phyloP scores from a whole-genome alignment of 2,888 invertebrate genomes.

The Frankliniella intonsa region DNA sequence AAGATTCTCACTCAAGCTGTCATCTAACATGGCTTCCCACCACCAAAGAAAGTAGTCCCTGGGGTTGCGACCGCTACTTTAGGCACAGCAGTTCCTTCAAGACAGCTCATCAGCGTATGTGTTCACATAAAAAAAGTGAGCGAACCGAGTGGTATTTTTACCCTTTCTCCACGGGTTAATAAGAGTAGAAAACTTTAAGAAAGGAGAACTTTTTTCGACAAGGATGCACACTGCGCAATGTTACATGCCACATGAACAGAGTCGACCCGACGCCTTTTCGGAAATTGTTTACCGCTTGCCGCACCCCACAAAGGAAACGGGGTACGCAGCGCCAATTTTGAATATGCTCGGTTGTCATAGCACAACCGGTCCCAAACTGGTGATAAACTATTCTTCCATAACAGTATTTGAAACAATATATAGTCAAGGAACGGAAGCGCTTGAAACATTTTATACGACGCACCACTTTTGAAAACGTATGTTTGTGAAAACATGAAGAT shows the following conservation, averaged over 20 bases:
- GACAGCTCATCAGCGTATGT: background rate
- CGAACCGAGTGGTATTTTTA: background rate
- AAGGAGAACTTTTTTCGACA: background rate
- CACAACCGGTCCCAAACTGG: background rate
- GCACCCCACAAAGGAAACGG: conserved; percentile 28
- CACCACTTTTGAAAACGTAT: no score
- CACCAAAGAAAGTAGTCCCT: background rate
- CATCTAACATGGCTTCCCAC: conserved; percentile 26
- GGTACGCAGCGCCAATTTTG: background rate
- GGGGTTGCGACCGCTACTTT: background rate
- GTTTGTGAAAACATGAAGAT: no score
- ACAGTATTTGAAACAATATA: background rate
- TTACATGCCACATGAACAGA: conserved; percentile 23
- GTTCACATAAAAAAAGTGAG: background rate
- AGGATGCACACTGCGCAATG: background rate
- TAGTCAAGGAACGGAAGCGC: no score
- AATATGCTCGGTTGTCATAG: background rate
- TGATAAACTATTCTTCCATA: background rate
- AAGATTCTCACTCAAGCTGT: conserved; percentile 26
- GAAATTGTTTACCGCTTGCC: conserved; percentile 12
- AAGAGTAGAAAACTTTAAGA: background rate
- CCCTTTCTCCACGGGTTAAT: background rate
- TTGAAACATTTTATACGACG: no score
- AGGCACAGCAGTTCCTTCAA: background rate
- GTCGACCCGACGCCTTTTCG: conserved; percentile 12